Evolutionary conservation across 2,888 invertebrate genomes (phyloP).

Genomic region (Drosophila emarginata): DNA sequence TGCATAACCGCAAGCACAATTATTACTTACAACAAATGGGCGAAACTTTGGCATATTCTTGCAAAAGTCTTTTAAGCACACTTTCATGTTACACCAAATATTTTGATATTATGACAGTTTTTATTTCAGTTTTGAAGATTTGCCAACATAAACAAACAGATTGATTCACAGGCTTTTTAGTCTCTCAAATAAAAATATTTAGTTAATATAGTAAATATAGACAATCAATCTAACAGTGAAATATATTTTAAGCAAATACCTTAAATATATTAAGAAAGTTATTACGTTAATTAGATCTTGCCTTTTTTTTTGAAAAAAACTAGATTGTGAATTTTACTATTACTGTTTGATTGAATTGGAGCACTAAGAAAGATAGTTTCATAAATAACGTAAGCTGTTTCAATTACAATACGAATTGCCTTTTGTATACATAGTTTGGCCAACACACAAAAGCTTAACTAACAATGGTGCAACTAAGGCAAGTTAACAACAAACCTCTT

Average conservation of each 20-base stretch:
- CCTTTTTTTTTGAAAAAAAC: no score
- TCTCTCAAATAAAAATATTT: not conserved
- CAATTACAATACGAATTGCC: no score
- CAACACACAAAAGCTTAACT: no score
- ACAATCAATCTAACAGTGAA: no score
- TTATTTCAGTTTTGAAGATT: not conserved
- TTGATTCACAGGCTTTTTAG: not conserved
- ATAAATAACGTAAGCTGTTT: no score
- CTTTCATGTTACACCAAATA: not conserved
- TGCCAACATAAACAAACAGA: not conserved
- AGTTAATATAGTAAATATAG: not conserved
- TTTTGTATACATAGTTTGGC: no score
- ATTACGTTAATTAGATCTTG: no score
- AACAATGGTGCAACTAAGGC: constrained; percentile 24
- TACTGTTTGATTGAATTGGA: no score
- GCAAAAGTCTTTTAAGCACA: constrained; percentile 13
- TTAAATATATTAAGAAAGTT: no score
- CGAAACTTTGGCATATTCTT: constrained; percentile 40
- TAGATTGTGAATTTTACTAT: no score
- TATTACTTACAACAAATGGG: constrained; percentile 65
- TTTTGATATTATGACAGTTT: constrained; percentile 4
- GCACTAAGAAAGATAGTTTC: no score
- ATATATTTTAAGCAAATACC: no score
- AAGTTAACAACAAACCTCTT: constrained; percentile 11
- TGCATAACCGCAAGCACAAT: constrained; percentile 55